phyloP scores from a whole-genome alignment of 1,140 invertebrate species.

The Chironomus tepperi region DNA sequence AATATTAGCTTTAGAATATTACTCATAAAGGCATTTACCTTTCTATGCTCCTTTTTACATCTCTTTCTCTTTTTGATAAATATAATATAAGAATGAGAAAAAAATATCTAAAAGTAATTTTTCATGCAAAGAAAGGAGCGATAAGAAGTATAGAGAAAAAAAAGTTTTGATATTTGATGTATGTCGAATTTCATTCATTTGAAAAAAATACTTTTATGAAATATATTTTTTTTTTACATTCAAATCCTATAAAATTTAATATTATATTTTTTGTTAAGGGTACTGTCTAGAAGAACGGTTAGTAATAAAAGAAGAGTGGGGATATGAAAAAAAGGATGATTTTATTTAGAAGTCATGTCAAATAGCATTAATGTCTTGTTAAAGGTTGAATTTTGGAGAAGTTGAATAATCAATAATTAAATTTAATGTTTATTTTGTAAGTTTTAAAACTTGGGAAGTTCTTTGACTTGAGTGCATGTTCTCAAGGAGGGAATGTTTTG shows the following conservation, averaged over 20 bases:
- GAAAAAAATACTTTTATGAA: not conserved
- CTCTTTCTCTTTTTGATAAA: not conserved
- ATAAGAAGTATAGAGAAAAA: not conserved
- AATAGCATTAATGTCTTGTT: not conserved
- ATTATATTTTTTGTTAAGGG: too few relatives aligned
- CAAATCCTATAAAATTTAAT: slow-evolving; percentile 1
- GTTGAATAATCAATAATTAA: too few relatives aligned
- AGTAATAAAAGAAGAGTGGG: too few relatives aligned
- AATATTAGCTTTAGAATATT: not conserved
- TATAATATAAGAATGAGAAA: not conserved
- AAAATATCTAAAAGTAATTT: slow-evolving; percentile 22
- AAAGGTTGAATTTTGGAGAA: not conserved
- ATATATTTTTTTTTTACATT: slow-evolving; percentile 5
- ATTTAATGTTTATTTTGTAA: too few relatives aligned
- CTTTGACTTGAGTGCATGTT: too few relatives aligned
- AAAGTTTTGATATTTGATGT: slow-evolving; percentile 15
- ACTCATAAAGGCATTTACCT: slow-evolving; percentile 8
- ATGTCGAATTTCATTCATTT: slow-evolving; percentile 20
- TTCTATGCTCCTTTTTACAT: not conserved
- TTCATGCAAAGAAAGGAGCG: slow-evolving; percentile 3
- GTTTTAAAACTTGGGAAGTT: too few relatives aligned
- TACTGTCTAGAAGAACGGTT: not conserved
- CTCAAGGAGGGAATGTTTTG: too few relatives aligned
- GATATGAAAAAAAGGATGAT: not conserved
- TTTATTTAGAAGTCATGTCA: slow-evolving; percentile 7